These are phyloP conservation scores for Zosterops borbonicus DNA, from an alignment of 2,113 vertebrate species.

Conservation along the genomic window DNA sequence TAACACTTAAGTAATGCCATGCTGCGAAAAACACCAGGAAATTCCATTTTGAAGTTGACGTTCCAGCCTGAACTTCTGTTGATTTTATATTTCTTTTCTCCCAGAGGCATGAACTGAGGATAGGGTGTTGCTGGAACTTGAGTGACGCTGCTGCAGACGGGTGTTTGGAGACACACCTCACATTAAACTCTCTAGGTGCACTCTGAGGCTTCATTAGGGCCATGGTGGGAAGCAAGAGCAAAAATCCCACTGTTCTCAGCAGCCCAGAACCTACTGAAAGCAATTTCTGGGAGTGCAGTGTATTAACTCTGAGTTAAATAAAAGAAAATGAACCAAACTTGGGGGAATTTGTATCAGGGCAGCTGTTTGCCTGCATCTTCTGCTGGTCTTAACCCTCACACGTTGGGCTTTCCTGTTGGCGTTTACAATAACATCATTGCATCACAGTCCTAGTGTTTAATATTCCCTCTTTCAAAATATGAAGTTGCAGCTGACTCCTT, in stretches of 20 bases:
- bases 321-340: constrained; percentile 4
- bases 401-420: constrained; percentile 30
- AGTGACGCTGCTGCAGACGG: background rate
- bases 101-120: background rate
- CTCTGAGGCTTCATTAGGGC: background rate
- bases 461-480: constrained; percentile 60
- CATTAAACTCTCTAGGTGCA: background rate
- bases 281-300: background rate
- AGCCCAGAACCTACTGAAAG: background rate
- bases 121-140: background rate
- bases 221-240: background rate
- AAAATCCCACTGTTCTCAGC: background rate
- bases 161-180: background rate
- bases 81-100: constrained; percentile 31
- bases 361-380: constrained; percentile 38
- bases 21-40: constrained; percentile 15
- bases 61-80: background rate
- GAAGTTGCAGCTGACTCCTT: constrained; percentile 67
- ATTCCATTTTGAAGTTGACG: background rate
- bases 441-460: constrained; percentile 50
- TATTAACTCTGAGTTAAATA: background rate
- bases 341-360: constrained; percentile 37
- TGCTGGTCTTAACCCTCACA: constrained; percentile 56
- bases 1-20: constrained; percentile 34
- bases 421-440: constrained; percentile 34